Conservation (phyloP, 53 echinoderm and acorn worm genomes). For the Echinarachnius parma region DNA sequence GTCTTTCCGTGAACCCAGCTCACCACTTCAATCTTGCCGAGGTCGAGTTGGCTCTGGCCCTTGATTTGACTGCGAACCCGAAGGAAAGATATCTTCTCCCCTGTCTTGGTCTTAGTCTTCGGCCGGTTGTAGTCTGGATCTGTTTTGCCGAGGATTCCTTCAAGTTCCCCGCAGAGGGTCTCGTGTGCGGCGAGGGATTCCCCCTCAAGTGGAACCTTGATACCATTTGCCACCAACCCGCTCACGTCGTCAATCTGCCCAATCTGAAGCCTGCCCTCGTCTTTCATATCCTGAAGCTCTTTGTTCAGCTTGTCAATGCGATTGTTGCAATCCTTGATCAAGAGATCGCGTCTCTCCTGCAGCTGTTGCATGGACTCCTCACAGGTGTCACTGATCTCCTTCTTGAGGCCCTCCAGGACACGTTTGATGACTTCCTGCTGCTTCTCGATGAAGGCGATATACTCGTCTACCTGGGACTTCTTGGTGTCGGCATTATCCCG, state of each 20-base stretch:
- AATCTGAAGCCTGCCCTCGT: constrained; percentile 5
- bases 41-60: constrained; percentile 10
- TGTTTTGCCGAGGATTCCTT: constrained; percentile 5
- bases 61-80: background rate
- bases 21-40: constrained; percentile 8
- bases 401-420: background rate
- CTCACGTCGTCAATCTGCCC: constrained; percentile 16
- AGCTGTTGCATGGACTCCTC: constrained; percentile 35
- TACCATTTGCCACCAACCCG: constrained; percentile 25
- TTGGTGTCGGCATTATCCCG: background rate
- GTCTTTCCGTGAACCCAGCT: background rate
- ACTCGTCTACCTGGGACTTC: constrained; percentile 1
- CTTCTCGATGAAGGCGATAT: constrained; percentile 19
- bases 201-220: constrained; percentile 21
- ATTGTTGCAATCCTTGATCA: constrained; percentile 12
- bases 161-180: constrained; percentile 10
- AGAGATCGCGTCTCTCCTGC: constrained; percentile 10
- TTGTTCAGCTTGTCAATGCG: constrained; percentile 6
- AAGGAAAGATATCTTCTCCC: constrained; percentile 7
- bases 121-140: constrained; percentile 18
- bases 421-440: constrained; percentile 2
- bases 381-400: constrained; percentile 13
- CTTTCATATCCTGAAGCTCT: constrained; percentile 28
- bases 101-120: constrained; percentile 2
- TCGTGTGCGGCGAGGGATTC: constrained; percentile 21